These are phyloP conservation scores for Prunella fulvescens DNA, from an alignment of 2,113 vertebrate genomes.

Conservation along the genomic window DNA sequence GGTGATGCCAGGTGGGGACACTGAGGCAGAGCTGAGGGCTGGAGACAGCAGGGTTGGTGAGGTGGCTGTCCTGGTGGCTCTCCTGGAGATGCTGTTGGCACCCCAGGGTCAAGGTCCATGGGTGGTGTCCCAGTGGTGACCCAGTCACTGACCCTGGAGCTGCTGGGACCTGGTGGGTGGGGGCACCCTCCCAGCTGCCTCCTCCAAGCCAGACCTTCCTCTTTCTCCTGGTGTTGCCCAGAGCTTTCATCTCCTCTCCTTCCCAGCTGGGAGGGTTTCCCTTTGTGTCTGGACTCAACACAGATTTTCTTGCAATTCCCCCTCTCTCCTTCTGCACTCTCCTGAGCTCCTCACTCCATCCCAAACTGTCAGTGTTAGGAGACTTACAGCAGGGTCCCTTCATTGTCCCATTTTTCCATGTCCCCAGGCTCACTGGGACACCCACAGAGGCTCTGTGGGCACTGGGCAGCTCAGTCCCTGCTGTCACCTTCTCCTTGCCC, in stretches of 20 bases:
- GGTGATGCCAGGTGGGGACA: not conserved
- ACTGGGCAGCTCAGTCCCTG: not conserved
- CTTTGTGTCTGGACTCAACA: not conserved
- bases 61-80: not conserved
- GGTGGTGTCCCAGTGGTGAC: not conserved
- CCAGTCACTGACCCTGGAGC: rapidly evolving
- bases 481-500: not conserved
- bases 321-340: rapidly evolving
- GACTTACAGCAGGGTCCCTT: not conserved
- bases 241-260: not conserved
- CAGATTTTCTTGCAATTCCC: not conserved
- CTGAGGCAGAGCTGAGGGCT: not conserved
- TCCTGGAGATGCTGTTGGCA: not conserved
- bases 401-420: not conserved
- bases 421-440: not conserved
- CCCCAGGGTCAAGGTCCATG: not conserved
- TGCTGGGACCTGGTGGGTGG: rapidly evolving
- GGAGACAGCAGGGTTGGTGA: not conserved
- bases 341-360: not conserved
- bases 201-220: not conserved
- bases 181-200: not conserved
- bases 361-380: not conserved
- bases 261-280: not conserved
- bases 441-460: not conserved
- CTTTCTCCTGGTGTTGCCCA: not conserved